Evolutionary conservation across 2,797 vertebrate species (phyloP).

Genomic region (Tarsius wallacei): DNA sequence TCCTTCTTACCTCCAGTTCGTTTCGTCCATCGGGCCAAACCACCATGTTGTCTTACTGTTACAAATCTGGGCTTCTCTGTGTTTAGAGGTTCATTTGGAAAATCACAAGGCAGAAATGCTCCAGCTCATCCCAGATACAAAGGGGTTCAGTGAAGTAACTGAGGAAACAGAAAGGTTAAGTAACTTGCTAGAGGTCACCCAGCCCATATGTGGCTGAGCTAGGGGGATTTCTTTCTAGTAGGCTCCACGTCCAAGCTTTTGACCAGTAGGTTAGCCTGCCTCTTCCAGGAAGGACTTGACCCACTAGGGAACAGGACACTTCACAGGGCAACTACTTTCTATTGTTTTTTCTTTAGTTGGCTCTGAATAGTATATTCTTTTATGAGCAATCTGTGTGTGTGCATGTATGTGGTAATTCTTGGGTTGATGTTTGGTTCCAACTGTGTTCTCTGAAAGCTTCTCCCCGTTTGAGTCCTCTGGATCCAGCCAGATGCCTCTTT

Average conservation of each 20-base stretch:
- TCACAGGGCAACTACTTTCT: not conserved
- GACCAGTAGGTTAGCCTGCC: not conserved
- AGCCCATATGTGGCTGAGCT: not conserved
- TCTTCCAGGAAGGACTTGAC: not conserved
- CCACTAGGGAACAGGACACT: not conserved
- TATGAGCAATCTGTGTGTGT: not conserved
- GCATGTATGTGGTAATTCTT: not conserved
- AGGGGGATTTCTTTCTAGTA: not conserved
- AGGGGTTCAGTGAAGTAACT: slow-evolving; percentile 49
- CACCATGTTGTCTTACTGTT: not conserved
- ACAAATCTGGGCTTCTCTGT: slow-evolving; percentile 47
- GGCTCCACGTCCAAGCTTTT: not conserved
- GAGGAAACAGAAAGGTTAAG: not conserved
- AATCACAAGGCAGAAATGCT: slow-evolving; percentile 58
- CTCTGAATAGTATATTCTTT: slow-evolving; percentile 3
- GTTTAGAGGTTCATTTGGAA: slow-evolving; percentile 72
- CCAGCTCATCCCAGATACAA: slow-evolving; percentile 50
- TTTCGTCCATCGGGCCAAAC: not conserved
- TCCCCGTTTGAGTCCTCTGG: not conserved
- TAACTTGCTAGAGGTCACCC: not conserved
- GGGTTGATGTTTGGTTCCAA: not conserved
- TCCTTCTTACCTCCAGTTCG: slow-evolving; percentile 63
- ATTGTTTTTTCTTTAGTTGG: not conserved
- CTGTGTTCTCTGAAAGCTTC: not conserved
- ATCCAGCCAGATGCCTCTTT: not conserved